Conservation (phyloP, 2,113 vertebrate genomes). For the Ibidorhyncha struthersii region DNA sequence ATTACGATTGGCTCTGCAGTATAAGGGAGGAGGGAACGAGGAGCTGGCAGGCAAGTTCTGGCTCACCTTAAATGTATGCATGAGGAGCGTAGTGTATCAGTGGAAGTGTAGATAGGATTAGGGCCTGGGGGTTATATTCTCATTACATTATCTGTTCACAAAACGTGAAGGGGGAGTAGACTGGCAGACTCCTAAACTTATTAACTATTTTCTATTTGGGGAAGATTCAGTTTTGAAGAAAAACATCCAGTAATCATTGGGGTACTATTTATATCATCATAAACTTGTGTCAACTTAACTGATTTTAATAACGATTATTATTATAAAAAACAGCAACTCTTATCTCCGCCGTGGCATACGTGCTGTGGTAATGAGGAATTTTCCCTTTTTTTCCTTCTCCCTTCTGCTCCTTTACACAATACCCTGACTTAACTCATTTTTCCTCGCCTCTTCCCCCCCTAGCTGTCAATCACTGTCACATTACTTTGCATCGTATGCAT, state of each 20-base stretch:
- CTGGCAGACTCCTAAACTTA: not conserved
- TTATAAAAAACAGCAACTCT: not conserved
- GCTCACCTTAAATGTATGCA: not conserved
- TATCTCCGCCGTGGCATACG: fast-evolving
- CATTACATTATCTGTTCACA: not conserved
- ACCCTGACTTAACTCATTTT: not conserved
- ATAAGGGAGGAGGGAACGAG: not conserved
- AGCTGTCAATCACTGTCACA: conserved; percentile 14
- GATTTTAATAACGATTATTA: not conserved
- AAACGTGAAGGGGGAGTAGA: not conserved
- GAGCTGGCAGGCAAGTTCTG: not conserved
- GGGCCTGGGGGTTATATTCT: not conserved
- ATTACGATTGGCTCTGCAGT: not conserved
- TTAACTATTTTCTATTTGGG: not conserved
- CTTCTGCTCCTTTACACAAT: not conserved
- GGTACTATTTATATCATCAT: not conserved
- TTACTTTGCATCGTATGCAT: not conserved
- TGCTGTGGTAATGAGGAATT: not conserved
- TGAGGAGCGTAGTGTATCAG: not conserved
- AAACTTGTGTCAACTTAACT: not conserved
- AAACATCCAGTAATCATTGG: not conserved
- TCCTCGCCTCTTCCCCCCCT: not conserved
- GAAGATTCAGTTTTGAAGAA: conserved; percentile 12
- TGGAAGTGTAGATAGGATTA: not conserved
- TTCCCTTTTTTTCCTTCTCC: not conserved